Percentiles rank a stretch among this genome's conserved stretches.
Evolutionary conservation across 2,113 vertebrate species (phyloP).

Genomic region (Pelusios castaneus): DNA sequence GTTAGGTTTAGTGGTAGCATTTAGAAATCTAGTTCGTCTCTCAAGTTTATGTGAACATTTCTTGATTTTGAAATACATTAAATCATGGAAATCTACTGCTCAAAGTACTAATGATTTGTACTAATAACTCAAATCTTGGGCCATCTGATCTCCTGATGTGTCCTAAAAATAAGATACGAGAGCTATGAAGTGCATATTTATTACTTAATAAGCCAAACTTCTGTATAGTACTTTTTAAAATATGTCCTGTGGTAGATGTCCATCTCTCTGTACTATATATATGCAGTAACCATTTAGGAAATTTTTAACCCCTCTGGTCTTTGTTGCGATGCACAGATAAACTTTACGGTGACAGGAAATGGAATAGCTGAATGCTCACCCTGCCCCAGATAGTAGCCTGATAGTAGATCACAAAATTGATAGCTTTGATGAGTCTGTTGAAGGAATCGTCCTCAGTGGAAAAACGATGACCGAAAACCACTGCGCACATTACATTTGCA

Average conservation of each 20-base stretch:
- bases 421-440: constrained; percentile 61
- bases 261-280: not conserved
- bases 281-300: not conserved
- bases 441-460: constrained; percentile 64
- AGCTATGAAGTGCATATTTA: not conserved
- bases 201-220: not conserved
- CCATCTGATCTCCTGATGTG: fast-evolving
- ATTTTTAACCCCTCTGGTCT: no score
- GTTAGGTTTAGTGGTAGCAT: not conserved
- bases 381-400: constrained; percentile 61
- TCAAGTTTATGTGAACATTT: not conserved
- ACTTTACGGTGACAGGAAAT: not conserved
- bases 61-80: not conserved
- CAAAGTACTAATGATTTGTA: not conserved
- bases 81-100: not conserved
- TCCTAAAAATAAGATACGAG: not conserved
- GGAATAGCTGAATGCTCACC: constrained; percentile 45
- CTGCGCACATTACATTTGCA: constrained; percentile 62
- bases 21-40: not conserved
- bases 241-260: fast-evolving
- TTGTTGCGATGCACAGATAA: no score
- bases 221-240: not conserved
- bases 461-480: constrained; percentile 63
- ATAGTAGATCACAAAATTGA: constrained; percentile 63
- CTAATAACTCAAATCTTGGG: not conserved